These are phyloP conservation scores for Drosophila leontia DNA, from an alignment of 1,140 invertebrate species.

Conservation along the genomic window DNA sequence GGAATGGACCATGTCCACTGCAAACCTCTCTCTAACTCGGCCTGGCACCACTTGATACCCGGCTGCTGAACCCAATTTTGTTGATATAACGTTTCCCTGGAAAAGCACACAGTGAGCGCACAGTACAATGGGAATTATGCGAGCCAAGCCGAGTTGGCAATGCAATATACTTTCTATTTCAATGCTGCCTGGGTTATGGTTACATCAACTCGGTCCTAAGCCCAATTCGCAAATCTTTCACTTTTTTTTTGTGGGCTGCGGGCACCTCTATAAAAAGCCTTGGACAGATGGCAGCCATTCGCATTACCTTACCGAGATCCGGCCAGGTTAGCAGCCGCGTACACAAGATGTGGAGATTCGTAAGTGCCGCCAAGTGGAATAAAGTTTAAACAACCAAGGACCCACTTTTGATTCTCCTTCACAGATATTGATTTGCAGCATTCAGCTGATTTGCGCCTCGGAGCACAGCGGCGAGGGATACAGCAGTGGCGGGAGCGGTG, in stretches of 20 bases:
- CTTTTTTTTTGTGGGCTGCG: slow-evolving; percentile 28
- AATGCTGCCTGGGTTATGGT: slow-evolving; percentile 65
- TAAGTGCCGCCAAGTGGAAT: slow-evolving; percentile 30
- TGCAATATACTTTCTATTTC: slow-evolving; percentile 81
- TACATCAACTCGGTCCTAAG: slow-evolving; percentile 68
- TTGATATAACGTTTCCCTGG: slow-evolving; percentile 76
- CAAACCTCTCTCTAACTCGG: slow-evolving; percentile 4
- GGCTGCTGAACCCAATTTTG: slow-evolving; percentile 79
- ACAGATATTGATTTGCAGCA: slow-evolving; percentile 57
- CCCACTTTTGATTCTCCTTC: neutral
- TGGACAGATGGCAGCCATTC: slow-evolving; percentile 38
- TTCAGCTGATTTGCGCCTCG: slow-evolving; percentile 63
- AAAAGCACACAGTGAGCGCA: slow-evolving; percentile 68
- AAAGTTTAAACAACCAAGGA: neutral
- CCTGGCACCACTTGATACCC: slow-evolving; percentile 68
- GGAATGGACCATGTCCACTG: slow-evolving; percentile 61
- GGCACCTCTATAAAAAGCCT: slow-evolving; percentile 58
- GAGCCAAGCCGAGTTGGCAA: slow-evolving; percentile 58
- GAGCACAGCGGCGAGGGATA: slow-evolving; percentile 55
- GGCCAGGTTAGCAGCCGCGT: slow-evolving; percentile 21
- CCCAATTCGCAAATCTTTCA: slow-evolving; percentile 73
- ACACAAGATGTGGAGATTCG: slow-evolving; percentile 63
- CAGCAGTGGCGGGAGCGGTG: slow-evolving; percentile 15
- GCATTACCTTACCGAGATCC: slow-evolving; percentile 54
- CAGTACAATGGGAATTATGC: slow-evolving; percentile 78